Evolutionary conservation across 1,140 invertebrate species (phyloP).

Genomic region (Drosophila parvula): DNA sequence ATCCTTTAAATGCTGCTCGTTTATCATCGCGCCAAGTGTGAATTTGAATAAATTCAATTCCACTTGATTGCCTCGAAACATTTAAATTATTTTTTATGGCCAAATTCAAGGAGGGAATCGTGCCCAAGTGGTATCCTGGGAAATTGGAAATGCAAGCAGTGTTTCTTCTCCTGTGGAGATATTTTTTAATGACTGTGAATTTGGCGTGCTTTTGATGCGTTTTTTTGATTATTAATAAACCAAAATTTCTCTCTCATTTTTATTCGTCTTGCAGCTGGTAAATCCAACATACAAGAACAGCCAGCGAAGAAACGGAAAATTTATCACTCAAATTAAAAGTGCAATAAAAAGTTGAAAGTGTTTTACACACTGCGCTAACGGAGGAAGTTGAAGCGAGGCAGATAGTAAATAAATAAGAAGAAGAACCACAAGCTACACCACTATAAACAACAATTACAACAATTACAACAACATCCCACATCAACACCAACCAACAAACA

Average conservation of each 20-base stretch:
- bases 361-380: conserved; percentile 36
- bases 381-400: conserved; percentile 35
- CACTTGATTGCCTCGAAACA: conserved; percentile 23
- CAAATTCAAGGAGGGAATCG: conserved; percentile 25
- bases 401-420: conserved; percentile 50
- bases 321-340: conserved; percentile 68
- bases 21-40: conserved; percentile 4
- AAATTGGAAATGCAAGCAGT: conserved; percentile 19
- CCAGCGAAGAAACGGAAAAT: conserved; percentile 58
- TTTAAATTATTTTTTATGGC: conserved; percentile 27
- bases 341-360: conserved; percentile 76
- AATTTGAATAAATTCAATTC: conserved; percentile 10
- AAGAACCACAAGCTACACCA: conserved; percentile 37
- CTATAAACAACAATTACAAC: conserved; percentile 32
- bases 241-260: conserved; percentile 37
- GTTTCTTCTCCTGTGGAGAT: not conserved
- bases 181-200: conserved; percentile 14
- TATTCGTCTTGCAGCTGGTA: conserved; percentile 63
- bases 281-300: conserved; percentile 54
- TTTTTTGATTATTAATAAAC: conserved; percentile 39
- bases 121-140: conserved; percentile 35
- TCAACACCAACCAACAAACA: conserved; percentile 30
- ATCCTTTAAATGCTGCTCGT: conserved; percentile 3
- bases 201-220: conserved; percentile 2
- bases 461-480: conserved; percentile 29